Evolutionary conservation across 2,113 vertebrate species (phyloP), one percentile per base, ranked within the genome.

Genomic region (Gymnogyps californianus): DNA sequence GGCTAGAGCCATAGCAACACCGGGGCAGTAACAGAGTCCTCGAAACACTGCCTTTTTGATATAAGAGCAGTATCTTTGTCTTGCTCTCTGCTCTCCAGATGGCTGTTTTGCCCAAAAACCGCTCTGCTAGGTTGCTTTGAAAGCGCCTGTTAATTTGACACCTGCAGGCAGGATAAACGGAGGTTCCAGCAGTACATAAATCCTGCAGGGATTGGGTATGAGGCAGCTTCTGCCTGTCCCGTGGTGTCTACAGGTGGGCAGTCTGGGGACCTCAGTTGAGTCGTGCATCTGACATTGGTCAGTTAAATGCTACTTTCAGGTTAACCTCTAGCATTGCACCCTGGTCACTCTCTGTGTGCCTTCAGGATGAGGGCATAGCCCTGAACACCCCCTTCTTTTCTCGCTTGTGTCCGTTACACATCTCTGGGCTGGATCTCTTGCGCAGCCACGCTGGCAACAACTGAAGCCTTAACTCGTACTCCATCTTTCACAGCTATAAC

Each of bases 171-270:
- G 36, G 47, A 21, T 83, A 51, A 83, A 40, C 0, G 0, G 13
- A 8, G 9, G 20, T 40, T 71, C 54, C 29, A 21, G 57, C 3
- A 0, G 31, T 29, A n/a, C 25, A 0, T 40, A 13, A 19, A 54
- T 26, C 28, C 46, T 66, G 82, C 21, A 13, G 16, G 10, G 5
- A 6, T 1, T 32, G 51, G 8, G 3, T 36, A 6, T 7, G 12
- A 70, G 64, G 28, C 31, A 38, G 6, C 19, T 47, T 59, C 76
- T 69, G 0, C 65, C 31, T 44, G 26, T 55, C 49, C 20, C 5
- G 1, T 38, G 72, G 59, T 84, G 55, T 36, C 54, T 51, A 11
- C 12, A 29, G 21, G 21, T 16, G 25, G 59, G 25, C 20, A 51
- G 32, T 26, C 59, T 34, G 22, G n/a, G 31, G 16, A 54, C 24